A percentile compares a stretch with the other conserved stretches of the same genome.
Conservation (phyloP, 2,113 vertebrate genomes). For the Coptodon rendalli region DNA sequence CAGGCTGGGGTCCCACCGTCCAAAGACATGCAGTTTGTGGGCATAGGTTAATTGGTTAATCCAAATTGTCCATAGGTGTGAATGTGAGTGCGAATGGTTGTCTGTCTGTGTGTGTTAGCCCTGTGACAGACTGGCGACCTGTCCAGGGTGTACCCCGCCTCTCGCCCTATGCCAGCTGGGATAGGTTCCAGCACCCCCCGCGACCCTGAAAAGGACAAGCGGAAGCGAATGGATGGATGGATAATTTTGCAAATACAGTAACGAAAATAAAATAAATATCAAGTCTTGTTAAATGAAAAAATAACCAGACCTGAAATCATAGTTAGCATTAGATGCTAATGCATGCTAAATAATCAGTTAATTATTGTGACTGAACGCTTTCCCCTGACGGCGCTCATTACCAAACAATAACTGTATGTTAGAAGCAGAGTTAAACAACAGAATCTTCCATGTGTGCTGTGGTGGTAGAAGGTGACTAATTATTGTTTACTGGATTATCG, state of each 20-base stretch:
- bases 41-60: not conserved
- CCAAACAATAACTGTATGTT: not conserved
- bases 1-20: not conserved
- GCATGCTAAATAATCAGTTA: not conserved
- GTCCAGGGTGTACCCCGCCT: not conserved
- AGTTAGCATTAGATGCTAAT: not conserved
- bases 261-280: not conserved
- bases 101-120: not conserved
- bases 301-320: not conserved
- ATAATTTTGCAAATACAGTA: not conserved
- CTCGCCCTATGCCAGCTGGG: not conserved
- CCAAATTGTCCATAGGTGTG: not conserved
- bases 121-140: not conserved
- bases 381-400: not conserved
- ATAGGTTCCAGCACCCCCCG: too few relatives aligned
- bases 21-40: not conserved
- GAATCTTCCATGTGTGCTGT: not conserved
- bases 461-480: not conserved
- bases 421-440: not conserved
- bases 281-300: not conserved
- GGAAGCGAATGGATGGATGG: not conserved
- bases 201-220: not conserved
- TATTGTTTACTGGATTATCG: not conserved
- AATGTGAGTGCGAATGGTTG: not conserved
- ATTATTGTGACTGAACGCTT: not conserved